Evolutionary conservation across 2,888 invertebrate genomes (phyloP).

Genomic region (Germaria angustata): DNA sequence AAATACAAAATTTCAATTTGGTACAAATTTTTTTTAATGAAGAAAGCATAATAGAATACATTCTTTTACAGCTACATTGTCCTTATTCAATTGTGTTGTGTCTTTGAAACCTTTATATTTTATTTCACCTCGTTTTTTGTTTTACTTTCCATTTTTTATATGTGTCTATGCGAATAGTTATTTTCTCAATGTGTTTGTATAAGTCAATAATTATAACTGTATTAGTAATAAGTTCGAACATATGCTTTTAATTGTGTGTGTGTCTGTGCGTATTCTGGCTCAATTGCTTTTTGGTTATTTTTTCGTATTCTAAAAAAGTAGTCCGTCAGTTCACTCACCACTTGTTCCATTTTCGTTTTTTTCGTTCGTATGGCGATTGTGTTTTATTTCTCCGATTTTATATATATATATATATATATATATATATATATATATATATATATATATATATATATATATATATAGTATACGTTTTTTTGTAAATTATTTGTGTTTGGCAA

Average conservation of each 20-base stretch:
- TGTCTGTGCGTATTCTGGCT: constrained; percentile 4
- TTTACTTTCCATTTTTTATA: not conserved
- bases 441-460: too few relatives aligned
- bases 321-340: constrained; percentile 31
- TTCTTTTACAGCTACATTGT: constrained; percentile 3
- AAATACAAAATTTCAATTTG: too few relatives aligned
- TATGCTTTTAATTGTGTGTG: not conserved
- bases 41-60: too few relatives aligned
- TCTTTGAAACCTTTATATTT: constrained; percentile 25
- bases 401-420: too few relatives aligned
- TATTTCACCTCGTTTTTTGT: constrained; percentile 38
- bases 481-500: constrained; percentile 48
- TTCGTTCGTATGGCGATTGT: not conserved
- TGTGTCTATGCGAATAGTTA: not conserved
- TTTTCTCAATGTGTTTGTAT: not conserved
- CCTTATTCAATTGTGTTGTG: constrained; percentile 18
- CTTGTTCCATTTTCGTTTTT: constrained; percentile 29
- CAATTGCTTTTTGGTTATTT: constrained; percentile 41
- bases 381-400: not conserved
- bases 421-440: too few relatives aligned
- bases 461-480: too few relatives aligned
- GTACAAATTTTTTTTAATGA: too few relatives aligned
- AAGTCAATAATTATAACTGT: constrained; percentile 28
- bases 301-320: constrained; percentile 3
- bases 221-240: not conserved